Evolutionary conservation across 2,797 vertebrate genomes (phyloP).

Genomic region (Urocyon cinereoargenteus): DNA sequence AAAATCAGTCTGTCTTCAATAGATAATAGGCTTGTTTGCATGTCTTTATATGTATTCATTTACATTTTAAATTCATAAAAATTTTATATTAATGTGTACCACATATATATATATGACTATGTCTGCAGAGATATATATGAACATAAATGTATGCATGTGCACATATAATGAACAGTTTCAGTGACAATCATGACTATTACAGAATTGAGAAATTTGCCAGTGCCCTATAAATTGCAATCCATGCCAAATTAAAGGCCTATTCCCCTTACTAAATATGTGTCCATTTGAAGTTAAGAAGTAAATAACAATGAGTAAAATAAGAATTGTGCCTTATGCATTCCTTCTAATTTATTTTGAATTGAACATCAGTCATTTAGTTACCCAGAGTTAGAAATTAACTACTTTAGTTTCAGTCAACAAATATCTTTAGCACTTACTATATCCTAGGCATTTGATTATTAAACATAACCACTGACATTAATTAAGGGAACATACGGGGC

Average conservation of each 20-base stretch:
- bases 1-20: not conserved
- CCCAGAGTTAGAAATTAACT: not conserved
- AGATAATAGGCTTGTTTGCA: not conserved
- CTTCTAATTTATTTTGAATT: conserved; percentile 48
- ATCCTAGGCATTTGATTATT: not conserved
- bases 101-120: not conserved
- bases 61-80: not conserved
- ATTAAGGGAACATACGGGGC: not conserved
- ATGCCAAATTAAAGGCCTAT: not conserved
- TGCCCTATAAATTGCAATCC: not conserved
- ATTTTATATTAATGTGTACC: not conserved
- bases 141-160: not conserved
- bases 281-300: conserved; percentile 20
- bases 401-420: conserved; percentile 3
- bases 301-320: not conserved
- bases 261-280: not conserved
- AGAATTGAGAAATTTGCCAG: not conserved
- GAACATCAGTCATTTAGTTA: not conserved
- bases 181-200: not conserved
- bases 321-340: not conserved
- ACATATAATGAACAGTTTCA: not conserved
- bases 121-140: not conserved
- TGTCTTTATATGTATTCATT: not conserved
- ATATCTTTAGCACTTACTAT: not conserved
- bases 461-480: not conserved